These are phyloP conservation scores for Drosophila pegasa DNA, from an alignment of 2,888 invertebrate species.

Conservation along the genomic window DNA sequence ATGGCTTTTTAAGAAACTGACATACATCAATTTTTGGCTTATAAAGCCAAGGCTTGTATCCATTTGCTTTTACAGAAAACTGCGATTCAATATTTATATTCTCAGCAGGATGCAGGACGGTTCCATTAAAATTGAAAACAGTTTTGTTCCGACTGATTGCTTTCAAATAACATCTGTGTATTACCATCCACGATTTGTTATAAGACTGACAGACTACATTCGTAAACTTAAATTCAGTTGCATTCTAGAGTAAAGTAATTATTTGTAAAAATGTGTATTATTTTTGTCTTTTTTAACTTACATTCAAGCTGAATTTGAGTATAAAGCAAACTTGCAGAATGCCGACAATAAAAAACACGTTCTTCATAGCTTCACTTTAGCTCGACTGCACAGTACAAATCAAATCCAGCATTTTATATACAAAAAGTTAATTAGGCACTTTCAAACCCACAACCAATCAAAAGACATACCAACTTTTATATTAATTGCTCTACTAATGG, in stretches of 20 bases:
- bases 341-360: neutral
- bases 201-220: neutral
- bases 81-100: neutral
- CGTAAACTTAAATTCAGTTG: neutral
- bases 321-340: neutral
- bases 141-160: constrained; percentile 2
- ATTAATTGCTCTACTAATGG: too few species aligned
- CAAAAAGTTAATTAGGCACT: too few species aligned
- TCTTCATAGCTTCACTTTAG: neutral
- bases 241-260: neutral
- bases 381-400: neutral
- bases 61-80: neutral
- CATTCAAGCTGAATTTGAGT: neutral
- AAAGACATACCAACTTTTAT: too few species aligned
- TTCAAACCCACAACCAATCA: too few species aligned
- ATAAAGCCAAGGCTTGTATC: constrained; percentile 1
- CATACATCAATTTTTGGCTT: neutral
- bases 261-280: too few species aligned
- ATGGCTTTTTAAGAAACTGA: neutral
- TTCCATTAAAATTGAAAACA: neutral
- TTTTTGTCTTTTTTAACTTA: neutral
- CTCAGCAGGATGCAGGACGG: neutral
- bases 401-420: neutral
- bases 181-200: neutral
- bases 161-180: neutral